Conservation (phyloP, 2,113 vertebrate species). For the Macaca nemestrina region DNA sequence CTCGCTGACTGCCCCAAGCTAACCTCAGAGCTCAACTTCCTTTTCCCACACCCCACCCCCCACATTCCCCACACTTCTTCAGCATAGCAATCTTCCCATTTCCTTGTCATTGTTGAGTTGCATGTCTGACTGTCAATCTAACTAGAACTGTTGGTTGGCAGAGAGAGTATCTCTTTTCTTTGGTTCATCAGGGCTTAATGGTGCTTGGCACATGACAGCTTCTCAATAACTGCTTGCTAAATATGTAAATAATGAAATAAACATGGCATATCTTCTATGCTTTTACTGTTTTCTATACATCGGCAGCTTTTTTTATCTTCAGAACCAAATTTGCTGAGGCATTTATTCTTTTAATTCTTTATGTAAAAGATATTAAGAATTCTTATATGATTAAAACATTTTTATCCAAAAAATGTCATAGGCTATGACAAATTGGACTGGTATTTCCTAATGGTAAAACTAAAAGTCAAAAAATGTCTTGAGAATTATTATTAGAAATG, state of each 20-base stretch:
- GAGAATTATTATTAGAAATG: not conserved
- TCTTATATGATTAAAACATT: not conserved
- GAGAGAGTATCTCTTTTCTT: not conserved
- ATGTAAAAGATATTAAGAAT: not conserved
- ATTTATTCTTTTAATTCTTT: constrained; percentile 8
- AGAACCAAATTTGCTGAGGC: not conserved
- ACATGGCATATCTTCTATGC: fast-evolving
- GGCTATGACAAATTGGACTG: not conserved
- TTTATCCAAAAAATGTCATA: not conserved
- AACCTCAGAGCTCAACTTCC: not conserved
- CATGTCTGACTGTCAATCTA: not conserved
- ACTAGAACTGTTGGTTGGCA: not conserved
- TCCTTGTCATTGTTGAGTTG: not conserved
- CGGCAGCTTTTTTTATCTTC: not conserved
- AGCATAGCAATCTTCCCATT: not conserved
- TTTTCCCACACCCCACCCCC: not conserved
- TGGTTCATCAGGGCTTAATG: not conserved
- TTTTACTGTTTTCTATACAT: not conserved
- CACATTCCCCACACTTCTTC: not conserved
- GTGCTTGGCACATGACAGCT: not conserved
- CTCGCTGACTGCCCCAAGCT: not conserved
- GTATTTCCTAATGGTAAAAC: not conserved
- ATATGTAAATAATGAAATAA: not conserved
- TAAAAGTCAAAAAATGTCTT: constrained; percentile 22
- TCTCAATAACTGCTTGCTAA: not conserved